Base-by-base conservation (phyloP, 1,140 invertebrate genomes). In the Rhagoletis pomonella region DNA sequence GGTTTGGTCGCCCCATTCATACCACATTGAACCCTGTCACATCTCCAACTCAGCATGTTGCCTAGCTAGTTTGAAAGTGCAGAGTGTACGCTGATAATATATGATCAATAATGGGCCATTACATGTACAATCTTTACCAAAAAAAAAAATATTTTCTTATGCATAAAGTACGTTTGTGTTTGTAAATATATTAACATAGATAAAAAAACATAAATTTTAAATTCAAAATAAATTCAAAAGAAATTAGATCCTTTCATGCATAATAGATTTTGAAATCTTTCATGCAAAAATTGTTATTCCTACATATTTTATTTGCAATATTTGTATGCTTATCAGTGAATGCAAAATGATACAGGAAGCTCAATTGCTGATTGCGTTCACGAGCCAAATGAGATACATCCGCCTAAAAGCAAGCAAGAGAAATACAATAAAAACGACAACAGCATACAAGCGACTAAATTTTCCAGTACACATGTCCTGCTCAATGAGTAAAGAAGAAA, bases 331-430 rank as follows among this genome's bases (percentile, higher is more conserved):
- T 73, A 44, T n/a, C 42, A 47, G 10, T 44, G 67, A 44, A 73
- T 73, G 10, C 67, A 73, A 73, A 73, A 73, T 44, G 14, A 73
- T 44, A 47, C 67, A 44, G 67, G 67, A 73, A 17, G 42, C 67
- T 73, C 42, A 39, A 44, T 73, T 73, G 67, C 14, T 47, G 67
- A 73, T 73, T 73, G 67, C 39, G 67, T 47, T 17, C 67, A 73
- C 67, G 42, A 47, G 67, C 39, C 67, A 73, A 73, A 73, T 47
- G 67, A 73, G 42, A 73, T 73, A 73, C 44, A 73, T 73, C 67
- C 67, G 67, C 4, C 67, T 55, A 17, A 73, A 73, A 44, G 42
- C 44, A 59, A 59, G 42, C 10, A 67, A 67, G 7, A 67, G 42
- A 67, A n/a, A 42, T 3, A 42, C 1, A 67, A 42, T 42, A 29